A percentile compares a stretch with the other conserved stretches of the same genome.
These are phyloP conservation scores for Phrynosoma blainvillii DNA, from an alignment of 2,113 vertebrate species.

Conservation along the genomic window DNA sequence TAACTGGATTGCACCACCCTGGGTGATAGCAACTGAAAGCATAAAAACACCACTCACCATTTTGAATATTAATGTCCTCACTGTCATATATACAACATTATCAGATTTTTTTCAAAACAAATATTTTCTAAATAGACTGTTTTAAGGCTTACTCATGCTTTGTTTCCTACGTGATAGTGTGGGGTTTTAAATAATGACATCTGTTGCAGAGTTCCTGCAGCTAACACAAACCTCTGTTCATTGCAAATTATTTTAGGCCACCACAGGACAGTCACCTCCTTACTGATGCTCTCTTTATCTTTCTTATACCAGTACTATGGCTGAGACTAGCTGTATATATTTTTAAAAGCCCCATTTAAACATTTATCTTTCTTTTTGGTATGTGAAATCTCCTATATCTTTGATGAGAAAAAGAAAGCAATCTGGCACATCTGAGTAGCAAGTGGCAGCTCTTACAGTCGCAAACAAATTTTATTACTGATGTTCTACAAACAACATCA, in stretches of 20 bases:
- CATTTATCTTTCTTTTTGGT: neutral
- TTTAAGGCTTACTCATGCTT: neutral
- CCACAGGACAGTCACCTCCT: neutral
- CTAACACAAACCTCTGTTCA: neutral
- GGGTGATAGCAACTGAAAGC: conserved; percentile 93
- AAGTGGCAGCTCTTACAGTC: neutral
- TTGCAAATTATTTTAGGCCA: neutral
- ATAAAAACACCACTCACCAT: conserved; percentile 48
- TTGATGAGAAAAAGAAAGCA: neutral
- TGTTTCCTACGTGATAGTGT: neutral
- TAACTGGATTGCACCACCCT: conserved; percentile 96
- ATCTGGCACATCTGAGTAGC: neutral
- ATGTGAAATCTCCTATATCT: neutral
- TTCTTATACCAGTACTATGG: neutral
- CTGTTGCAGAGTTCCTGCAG: neutral
- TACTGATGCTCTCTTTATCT: neutral
- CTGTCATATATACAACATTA: conserved; percentile 33
- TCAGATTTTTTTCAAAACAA: neutral
- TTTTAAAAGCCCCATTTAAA: neutral
- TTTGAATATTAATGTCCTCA: conserved; percentile 58
- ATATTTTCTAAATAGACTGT: neutral
- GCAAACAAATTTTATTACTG: neutral
- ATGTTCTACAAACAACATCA: too few species aligned
- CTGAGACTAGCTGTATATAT: neutral
- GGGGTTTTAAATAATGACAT: neutral